These are phyloP conservation scores for Nymphalis c-album DNA, from an alignment of 2,888 invertebrate genomes.

Conservation along the genomic window DNA sequence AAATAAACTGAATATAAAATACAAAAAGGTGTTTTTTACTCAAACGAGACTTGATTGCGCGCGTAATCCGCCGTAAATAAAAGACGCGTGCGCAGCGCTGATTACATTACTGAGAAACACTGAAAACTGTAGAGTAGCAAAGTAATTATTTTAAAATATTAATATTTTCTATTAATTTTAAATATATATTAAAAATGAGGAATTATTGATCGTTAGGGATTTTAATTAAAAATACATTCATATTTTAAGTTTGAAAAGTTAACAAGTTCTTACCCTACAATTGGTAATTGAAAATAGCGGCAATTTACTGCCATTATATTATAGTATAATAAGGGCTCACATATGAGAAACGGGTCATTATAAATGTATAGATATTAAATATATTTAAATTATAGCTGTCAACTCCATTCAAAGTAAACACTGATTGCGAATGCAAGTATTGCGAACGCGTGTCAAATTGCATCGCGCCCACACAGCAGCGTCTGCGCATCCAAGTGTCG, in stretches of 20 bases:
- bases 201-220: no score
- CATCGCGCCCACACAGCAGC: conserved; percentile 57
- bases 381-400: conserved; percentile 25
- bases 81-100: conserved; percentile 69
- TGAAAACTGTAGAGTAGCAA: conserved; percentile 51
- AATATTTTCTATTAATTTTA: neutral
- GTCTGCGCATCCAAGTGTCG: conserved; percentile 40
- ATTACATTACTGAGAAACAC: conserved; percentile 63
- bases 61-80: conserved; percentile 79
- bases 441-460: conserved; percentile 73
- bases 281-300: no score
- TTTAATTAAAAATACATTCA: no score
- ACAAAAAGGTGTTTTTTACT: conserved; percentile 50
- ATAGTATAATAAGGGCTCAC: no score
- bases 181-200: neutral
- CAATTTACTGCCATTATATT: no score
- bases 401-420: conserved; percentile 43
- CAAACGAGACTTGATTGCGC: conserved; percentile 62
- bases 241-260: no score
- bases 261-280: no score
- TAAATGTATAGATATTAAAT: neutral
- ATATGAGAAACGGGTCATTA: no score
- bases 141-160: neutral
- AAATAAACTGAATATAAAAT: conserved; percentile 6
- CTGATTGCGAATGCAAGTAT: conserved; percentile 71